These are phyloP conservation scores for Austrofundulus limnaeus DNA, from an alignment of 2,113 vertebrate species.

Conservation along the genomic window DNA sequence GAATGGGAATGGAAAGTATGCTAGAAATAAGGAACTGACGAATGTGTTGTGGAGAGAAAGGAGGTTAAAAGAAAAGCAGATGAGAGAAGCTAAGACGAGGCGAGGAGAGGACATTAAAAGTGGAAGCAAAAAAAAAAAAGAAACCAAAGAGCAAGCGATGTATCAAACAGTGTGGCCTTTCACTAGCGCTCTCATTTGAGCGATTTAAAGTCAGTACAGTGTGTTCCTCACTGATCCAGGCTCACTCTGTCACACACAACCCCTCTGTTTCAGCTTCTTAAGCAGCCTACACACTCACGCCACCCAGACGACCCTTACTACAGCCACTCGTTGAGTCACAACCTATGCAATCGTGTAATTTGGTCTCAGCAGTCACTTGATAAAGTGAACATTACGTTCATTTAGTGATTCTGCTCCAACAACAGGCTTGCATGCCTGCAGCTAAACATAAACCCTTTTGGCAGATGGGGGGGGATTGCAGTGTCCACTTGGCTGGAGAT, in stretches of 20 bases:
- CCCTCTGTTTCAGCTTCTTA: constrained; percentile 49
- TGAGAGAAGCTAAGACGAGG: constrained; percentile 4
- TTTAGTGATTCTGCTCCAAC: constrained; percentile 44
- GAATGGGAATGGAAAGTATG: no score
- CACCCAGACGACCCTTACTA: constrained; percentile 19
- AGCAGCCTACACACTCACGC: constrained; percentile 30
- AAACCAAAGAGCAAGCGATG: constrained; percentile 27
- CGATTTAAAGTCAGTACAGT: constrained; percentile 62
- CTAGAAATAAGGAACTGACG: no score
- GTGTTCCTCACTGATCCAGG: constrained; percentile 65
- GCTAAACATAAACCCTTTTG: constrained; percentile 47
- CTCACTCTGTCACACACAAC: constrained; percentile 57
- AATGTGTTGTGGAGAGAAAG: no score
- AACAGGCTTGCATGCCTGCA: constrained; percentile 27
- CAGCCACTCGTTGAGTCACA: constrained; percentile 30
- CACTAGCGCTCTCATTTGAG: constrained; percentile 55
- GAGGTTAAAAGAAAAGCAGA: background rate
- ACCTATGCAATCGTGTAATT: constrained; percentile 30
- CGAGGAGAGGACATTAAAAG: background rate
- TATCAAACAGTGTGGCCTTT: constrained; percentile 72
- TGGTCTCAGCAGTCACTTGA: constrained; percentile 31
- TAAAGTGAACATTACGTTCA: constrained; percentile 24
- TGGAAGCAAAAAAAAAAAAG: constrained; percentile 6
- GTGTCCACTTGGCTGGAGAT: constrained; percentile 48
- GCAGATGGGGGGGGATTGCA: constrained; percentile 11